These are phyloP conservation scores for Grantiella picta DNA, from an alignment of 2,113 vertebrate species.

Conservation along the genomic window DNA sequence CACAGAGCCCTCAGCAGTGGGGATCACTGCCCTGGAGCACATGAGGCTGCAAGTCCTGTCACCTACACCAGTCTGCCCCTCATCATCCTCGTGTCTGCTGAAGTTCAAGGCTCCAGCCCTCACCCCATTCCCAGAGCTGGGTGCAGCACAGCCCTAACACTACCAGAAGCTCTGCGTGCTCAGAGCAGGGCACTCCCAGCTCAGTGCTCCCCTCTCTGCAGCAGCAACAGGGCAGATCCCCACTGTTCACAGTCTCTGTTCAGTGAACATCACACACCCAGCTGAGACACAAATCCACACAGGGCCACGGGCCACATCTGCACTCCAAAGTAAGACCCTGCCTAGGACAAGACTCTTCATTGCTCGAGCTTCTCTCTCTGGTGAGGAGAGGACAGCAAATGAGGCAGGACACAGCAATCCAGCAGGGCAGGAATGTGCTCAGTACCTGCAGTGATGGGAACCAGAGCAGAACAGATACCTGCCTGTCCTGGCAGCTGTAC, in stretches of 20 bases:
- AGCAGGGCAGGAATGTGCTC: neutral
- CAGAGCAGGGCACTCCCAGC: too few relatives aligned
- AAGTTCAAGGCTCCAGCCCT: neutral
- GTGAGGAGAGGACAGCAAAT: neutral
- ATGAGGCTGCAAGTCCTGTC: neutral
- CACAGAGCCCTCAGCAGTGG: neutral
- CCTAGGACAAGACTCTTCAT: neutral
- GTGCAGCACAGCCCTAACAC: neutral
- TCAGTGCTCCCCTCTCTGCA: neutral
- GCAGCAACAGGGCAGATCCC: neutral
- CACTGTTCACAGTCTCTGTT: fast-evolving
- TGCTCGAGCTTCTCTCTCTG: neutral
- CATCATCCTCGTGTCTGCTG: neutral
- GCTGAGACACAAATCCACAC: neutral
- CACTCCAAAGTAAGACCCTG: neutral
- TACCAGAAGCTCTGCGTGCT: neutral
- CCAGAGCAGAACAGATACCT: neutral
- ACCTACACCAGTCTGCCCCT: neutral
- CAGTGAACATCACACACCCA: neutral
- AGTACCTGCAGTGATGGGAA: neutral
- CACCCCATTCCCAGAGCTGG: neutral
- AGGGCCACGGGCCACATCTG: neutral
- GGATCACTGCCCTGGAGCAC: neutral
- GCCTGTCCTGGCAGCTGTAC: neutral
- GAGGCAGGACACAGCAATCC: neutral